Evolutionary conservation across 2,797 vertebrate species (phyloP).

Genomic region (Macroramphosus scolopax): DNA sequence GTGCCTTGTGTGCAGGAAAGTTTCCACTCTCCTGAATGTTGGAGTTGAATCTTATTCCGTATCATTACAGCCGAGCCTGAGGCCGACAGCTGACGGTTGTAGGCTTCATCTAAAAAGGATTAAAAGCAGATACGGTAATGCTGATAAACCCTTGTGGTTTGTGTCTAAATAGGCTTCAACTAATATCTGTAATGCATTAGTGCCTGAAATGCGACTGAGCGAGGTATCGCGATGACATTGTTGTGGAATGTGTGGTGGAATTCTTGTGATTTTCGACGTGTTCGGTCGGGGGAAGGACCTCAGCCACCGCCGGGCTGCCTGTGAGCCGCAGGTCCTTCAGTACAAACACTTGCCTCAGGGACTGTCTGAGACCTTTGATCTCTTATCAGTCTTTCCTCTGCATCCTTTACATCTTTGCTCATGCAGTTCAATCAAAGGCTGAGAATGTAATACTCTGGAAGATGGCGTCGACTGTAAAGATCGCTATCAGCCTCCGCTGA

Average conservation of each 20-base stretch:
- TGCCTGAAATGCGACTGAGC: slow-evolving; percentile 1
- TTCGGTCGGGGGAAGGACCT: slow-evolving; percentile 59
- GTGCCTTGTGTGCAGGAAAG: neutral
- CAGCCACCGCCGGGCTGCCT: slow-evolving; percentile 56
- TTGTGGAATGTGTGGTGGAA: slow-evolving; percentile 72
- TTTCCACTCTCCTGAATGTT: slow-evolving; percentile 11
- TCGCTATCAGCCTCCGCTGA: slow-evolving; percentile 34
- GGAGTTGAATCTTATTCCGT: neutral
- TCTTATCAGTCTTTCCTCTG: slow-evolving; percentile 27
- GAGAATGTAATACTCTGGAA: slow-evolving; percentile 13
- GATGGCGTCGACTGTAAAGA: slow-evolving; percentile 27
- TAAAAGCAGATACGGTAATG: slow-evolving; percentile 8
- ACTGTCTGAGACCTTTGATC: slow-evolving; percentile 19
- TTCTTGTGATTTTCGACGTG: slow-evolving; percentile 74
- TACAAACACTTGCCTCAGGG: slow-evolving; percentile 34
- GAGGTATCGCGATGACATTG: slow-evolving; percentile 58
- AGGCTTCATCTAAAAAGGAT: slow-evolving; percentile 11
- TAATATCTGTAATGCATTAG: too few species aligned
- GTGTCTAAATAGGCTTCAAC: too few species aligned
- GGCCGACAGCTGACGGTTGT: neutral
- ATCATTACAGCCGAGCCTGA: neutral
- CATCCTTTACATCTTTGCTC: slow-evolving; percentile 7
- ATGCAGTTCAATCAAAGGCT: slow-evolving; percentile 28
- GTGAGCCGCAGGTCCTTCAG: slow-evolving; percentile 52
- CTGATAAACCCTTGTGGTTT: slow-evolving; percentile 1